Evolutionary conservation across 2,113 vertebrate genomes (phyloP).

Genomic region (Sporophila hypoxantha): DNA sequence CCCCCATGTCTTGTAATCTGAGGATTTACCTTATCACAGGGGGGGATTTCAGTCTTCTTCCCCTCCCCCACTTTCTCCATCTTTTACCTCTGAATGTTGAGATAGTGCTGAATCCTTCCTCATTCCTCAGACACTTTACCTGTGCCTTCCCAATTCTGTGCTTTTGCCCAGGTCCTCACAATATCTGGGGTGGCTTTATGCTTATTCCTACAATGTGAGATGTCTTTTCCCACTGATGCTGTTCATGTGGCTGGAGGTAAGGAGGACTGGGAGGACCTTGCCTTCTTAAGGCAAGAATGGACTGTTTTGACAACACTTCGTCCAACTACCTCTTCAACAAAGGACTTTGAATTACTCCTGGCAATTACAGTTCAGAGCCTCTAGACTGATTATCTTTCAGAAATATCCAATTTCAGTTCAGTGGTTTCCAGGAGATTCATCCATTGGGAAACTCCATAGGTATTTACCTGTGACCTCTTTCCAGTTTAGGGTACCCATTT

Average conservation of each 20-base stretch:
- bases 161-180: not conserved
- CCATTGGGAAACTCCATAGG: not conserved
- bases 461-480: not conserved
- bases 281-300: not conserved
- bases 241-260: not conserved
- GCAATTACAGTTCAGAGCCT: not conserved
- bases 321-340: not conserved
- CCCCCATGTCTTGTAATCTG: not conserved
- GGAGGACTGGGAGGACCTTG: not conserved
- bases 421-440: not conserved
- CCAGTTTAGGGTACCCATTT: not conserved
- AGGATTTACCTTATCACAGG: not conserved
- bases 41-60: not conserved
- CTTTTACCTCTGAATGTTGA: not conserved
- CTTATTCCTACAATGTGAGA: not conserved
- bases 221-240: not conserved
- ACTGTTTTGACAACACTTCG: not conserved
- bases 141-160: not conserved
- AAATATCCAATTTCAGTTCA: not conserved
- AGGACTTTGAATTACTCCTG: not conserved
- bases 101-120: not conserved
- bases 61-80: not conserved
- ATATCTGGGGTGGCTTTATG: not conserved
- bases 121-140: rapidly evolving
- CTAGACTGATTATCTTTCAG: not conserved